Conservation (phyloP, 2,888 invertebrate species). For the Caenorhabditis sp. region DNA sequence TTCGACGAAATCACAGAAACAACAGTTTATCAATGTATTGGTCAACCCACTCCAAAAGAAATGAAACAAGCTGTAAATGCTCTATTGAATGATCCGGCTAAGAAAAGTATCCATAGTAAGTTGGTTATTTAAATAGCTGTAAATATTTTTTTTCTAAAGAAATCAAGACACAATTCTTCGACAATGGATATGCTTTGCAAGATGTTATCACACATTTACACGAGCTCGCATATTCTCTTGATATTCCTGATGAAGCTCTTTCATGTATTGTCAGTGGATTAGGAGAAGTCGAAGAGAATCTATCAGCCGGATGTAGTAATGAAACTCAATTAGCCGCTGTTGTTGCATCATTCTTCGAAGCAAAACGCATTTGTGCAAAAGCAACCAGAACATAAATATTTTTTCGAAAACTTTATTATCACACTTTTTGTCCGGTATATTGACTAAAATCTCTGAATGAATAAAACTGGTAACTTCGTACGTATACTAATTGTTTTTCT, state of each 20-base stretch:
- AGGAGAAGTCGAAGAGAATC: constrained; percentile 38
- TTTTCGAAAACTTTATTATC: not conserved
- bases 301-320: constrained; percentile 72
- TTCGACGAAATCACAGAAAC: constrained; percentile 87
- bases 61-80: constrained; percentile 87
- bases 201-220: constrained; percentile 94
- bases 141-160: constrained; percentile 73
- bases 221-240: constrained; percentile 76
- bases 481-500: not conserved
- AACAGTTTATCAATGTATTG: constrained; percentile 92
- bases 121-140: not conserved
- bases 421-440: not conserved
- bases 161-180: constrained; percentile 79
- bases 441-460: not conserved
- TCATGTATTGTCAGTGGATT: constrained; percentile 20
- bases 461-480: not conserved
- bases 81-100: constrained; percentile 75
- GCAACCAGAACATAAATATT: not conserved
- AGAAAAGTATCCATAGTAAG: constrained; percentile 57
- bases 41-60: constrained; percentile 89
- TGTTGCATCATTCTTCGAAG: constrained; percentile 83
- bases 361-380: constrained; percentile 29
- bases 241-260: constrained; percentile 45
- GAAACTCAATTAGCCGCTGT: constrained; percentile 87
- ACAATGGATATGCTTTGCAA: constrained; percentile 88